Percentiles rank a stretch among this genome's conserved stretches.
Conservation (phyloP, 2,113 vertebrate species). For the Zosterops hypoxanthus region DNA sequence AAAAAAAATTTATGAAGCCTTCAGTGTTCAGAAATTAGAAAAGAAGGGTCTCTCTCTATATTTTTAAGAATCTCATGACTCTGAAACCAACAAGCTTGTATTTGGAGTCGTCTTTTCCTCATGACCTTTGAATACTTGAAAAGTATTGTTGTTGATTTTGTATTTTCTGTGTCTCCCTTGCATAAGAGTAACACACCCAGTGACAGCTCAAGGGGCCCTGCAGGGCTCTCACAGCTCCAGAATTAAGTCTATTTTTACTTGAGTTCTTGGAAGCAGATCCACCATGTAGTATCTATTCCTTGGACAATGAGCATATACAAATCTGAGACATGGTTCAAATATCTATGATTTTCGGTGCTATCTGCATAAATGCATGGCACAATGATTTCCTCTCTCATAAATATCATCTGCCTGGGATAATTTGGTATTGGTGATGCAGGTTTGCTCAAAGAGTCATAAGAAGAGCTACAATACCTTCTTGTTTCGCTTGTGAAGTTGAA, state of each 20-base stretch:
- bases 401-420: neutral
- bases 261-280: neutral
- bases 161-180: neutral
- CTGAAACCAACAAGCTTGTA: neutral
- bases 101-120: neutral
- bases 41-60: neutral
- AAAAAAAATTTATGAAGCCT: neutral
- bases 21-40: neutral
- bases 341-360: neutral
- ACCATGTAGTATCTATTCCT: neutral
- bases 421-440: neutral
- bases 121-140: neutral
- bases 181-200: neutral
- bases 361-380: neutral
- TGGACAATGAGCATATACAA: neutral
- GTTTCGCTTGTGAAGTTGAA: neutral
- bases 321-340: neutral
- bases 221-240: neutral
- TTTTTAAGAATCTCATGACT: neutral
- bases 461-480: neutral
- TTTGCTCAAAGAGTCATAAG: neutral
- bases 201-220: neutral
- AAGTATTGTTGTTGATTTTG: neutral
- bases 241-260: neutral
- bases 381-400: neutral